Base-by-base conservation (phyloP, 1,140 invertebrate genomes). In the Drosophila kikkawai region DNA sequence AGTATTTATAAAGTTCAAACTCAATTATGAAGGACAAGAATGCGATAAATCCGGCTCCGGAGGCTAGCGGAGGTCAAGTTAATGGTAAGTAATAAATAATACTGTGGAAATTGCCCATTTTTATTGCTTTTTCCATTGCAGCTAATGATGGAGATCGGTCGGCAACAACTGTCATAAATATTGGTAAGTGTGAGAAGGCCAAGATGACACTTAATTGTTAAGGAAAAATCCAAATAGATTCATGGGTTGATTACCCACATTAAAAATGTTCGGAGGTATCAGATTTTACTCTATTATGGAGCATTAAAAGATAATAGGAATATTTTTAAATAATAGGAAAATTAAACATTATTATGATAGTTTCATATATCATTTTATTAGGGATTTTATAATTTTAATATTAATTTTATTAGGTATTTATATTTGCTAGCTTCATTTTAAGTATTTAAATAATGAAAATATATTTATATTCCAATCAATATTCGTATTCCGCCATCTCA, bases 81-180 rank as follows among this genome's bases (percentile, higher is more conserved):
- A 51, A 58, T 55, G 55, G 59, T 68, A 57, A 80, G 44, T 41
- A 26, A 66, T 42, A 34, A 15, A 7, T 22, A 0, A 4, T 6
- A 12, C 11, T 29, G 42, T 19, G 7, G 17, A 7, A 19, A 29
- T 39, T 15, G 11, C 0, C 12, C 1, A 34, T 44, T 42, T 37
- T 26, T 26, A 73, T 73, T 15, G 53, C 36, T 42, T n/a, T 70
- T 22, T 17, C 42, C 42, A 36, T 75, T 64, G 5, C 44, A 83
- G 58, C 36, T 59, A 56, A 56, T 26, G 34, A 17, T 55, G 60
- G 15, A 15, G 64, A 80, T 51, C 64, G 51, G 0, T 6, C 70
- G 5, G 36, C 41, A 36, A 77, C 79, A n/a, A 84, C 68, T 17
- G 57, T 86, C 45, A 86, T 86, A 44, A 82, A 86, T 44, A 86